These are phyloP conservation scores for Protomyctophum bolini DNA, from an alignment of 2,113 vertebrate genomes.

Conservation along the genomic window DNA sequence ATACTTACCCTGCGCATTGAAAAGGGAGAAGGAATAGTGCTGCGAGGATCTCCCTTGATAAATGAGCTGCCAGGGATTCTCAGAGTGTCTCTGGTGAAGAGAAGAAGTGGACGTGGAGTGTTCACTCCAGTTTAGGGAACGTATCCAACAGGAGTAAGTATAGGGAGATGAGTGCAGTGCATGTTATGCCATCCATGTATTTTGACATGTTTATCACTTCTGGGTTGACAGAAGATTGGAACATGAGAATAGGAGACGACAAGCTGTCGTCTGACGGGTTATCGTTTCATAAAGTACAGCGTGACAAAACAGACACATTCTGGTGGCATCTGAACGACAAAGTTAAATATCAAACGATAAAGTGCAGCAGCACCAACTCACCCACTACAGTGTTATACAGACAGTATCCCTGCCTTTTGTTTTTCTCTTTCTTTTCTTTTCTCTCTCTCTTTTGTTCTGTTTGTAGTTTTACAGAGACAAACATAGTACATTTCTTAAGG, in stretches of 20 bases:
- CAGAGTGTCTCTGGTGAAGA: constrained; percentile 62
- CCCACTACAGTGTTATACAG: background rate
- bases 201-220: constrained; percentile 40
- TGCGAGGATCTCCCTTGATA: constrained; percentile 83
- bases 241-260: constrained; percentile 40
- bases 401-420: too few species aligned
- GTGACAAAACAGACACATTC: constrained; percentile 15
- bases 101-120: constrained; percentile 49
- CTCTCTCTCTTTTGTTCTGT: constrained; percentile 5
- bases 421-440: too few species aligned
- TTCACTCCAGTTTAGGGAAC: constrained; percentile 35
- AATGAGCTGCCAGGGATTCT: constrained; percentile 85
- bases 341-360: constrained; percentile 58
- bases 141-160: constrained; percentile 29
- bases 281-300: constrained; percentile 11
- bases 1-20: constrained; percentile 97
- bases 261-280: constrained; percentile 36
- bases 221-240: constrained; percentile 51
- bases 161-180: constrained; percentile 18
- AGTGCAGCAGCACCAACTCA: constrained; percentile 36
- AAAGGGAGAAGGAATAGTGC: constrained; percentile 85
- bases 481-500: background rate
- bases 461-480: background rate
- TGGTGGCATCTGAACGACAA: constrained; percentile 25
- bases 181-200: constrained; percentile 48